A percentile compares a stretch with the other conserved stretches of the same genome.
These are phyloP conservation scores for Corella eumyota DNA, from an alignment of 23 tunicate genomes.

Conservation along the genomic window DNA sequence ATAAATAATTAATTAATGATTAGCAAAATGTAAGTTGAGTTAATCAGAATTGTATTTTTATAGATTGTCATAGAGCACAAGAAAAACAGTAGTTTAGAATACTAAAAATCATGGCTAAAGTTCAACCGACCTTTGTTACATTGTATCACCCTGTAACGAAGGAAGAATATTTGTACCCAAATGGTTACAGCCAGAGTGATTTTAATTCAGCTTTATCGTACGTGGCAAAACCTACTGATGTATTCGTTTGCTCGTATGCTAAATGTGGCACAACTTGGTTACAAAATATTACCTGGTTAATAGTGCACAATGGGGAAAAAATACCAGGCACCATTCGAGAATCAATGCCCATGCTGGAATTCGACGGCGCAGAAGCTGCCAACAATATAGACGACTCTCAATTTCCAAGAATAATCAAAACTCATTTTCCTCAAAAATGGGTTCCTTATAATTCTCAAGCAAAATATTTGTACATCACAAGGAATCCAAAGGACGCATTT, in stretches of 20 bases:
- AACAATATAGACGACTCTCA: constrained; percentile 5
- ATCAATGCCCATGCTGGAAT: constrained; percentile 61
- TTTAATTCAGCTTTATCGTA: constrained; percentile 34
- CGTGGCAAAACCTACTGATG: constrained; percentile 22
- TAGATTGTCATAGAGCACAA: too few relatives aligned
- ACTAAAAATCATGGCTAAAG: too few relatives aligned
- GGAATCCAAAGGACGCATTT: constrained; percentile 58
- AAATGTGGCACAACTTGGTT: constrained; percentile 72
- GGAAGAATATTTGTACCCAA: too few relatives aligned
- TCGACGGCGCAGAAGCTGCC: constrained; percentile 30
- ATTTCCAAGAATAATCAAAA: constrained; percentile 42
- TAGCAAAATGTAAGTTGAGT: too few relatives aligned
- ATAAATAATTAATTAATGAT: too few relatives aligned
- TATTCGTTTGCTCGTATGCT: constrained; percentile 45
- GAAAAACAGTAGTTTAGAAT: too few relatives aligned
- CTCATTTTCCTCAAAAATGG: constrained; percentile 12
- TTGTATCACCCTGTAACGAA: too few relatives aligned
- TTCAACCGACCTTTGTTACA: too few relatives aligned
- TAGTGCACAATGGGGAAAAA: constrained; percentile 32
- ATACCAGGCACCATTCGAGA: constrained; percentile 3
- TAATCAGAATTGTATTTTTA: too few relatives aligned
- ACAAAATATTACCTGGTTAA: constrained; percentile 58
- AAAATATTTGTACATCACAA: constrained; percentile 31
- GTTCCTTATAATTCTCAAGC: constrained; percentile 27
- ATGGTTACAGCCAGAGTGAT: too few relatives aligned